Conservation (phyloP, 2,797 vertebrate species). For the Falco concolor region DNA sequence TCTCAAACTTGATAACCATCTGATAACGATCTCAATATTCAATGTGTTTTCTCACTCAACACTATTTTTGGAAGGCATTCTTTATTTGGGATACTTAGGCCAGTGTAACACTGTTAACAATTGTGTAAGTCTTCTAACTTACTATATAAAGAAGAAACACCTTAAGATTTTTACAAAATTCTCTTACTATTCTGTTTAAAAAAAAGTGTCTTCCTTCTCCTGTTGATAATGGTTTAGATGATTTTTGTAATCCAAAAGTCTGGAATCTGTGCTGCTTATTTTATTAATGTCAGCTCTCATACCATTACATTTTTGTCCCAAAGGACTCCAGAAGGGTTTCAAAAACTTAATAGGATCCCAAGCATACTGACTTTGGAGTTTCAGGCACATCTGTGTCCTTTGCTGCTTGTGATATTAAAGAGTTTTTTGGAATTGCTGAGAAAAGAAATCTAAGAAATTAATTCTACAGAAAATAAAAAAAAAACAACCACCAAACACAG, state of each 20-base stretch:
- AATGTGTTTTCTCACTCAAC: background rate
- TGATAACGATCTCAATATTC: background rate
- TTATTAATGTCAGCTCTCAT: background rate
- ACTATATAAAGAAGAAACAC: background rate
- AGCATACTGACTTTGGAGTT: background rate
- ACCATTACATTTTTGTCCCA: background rate
- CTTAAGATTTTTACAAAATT: background rate
- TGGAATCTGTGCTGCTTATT: background rate
- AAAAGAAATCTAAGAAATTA: background rate
- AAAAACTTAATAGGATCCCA: background rate
- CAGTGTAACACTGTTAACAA: background rate
- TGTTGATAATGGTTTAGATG: background rate
- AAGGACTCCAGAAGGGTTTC: background rate
- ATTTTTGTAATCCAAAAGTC: background rate
- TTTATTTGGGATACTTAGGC: background rate
- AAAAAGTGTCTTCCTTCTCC: background rate
- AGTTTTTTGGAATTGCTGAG: background rate
- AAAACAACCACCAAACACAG: too few species aligned
- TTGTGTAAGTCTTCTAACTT: background rate
- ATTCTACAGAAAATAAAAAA: background rate
- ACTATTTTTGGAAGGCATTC: background rate
- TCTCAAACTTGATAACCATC: background rate
- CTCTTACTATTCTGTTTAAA: background rate
- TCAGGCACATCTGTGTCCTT: background rate
- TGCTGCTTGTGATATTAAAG: background rate